Percentiles rank a stretch among this genome's conserved stretches.
These are phyloP conservation scores for Tortricodes alternella DNA, from an alignment of 2,888 invertebrate species.

Conservation along the genomic window DNA sequence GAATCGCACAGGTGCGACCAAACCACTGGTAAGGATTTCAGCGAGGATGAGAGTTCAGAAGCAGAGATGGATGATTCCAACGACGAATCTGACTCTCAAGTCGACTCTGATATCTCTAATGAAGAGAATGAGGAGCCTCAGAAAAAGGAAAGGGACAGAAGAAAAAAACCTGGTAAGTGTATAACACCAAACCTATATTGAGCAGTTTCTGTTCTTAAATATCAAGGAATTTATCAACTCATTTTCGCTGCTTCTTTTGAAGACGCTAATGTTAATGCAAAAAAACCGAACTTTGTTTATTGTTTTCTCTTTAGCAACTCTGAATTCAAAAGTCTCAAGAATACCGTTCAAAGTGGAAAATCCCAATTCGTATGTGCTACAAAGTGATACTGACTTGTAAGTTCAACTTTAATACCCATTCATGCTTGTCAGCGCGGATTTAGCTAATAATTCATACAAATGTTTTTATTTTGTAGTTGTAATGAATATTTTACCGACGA, in stretches of 20 bases:
- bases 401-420: conserved; percentile 37
- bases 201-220: no score
- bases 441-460: background rate
- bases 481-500: conserved; percentile 48
- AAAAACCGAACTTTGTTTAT: no score
- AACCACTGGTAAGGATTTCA: conserved; percentile 30
- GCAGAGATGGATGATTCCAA: conserved; percentile 42
- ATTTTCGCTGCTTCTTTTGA: no score
- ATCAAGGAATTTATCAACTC: no score
- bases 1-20: conserved; percentile 37
- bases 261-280: no score
- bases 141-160: conserved; percentile 34
- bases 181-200: no score
- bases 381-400: conserved; percentile 58
- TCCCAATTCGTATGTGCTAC: conserved; percentile 44
- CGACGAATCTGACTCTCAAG: conserved; percentile 38
- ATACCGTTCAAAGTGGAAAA: conserved; percentile 52
- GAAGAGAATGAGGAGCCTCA: conserved; percentile 43
- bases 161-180: conserved; percentile 39
- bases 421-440: conserved; percentile 31
- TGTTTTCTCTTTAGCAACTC: conserved; percentile 37
- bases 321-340: conserved; percentile 40
- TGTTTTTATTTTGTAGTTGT: conserved; percentile 51
- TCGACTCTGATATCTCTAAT: conserved; percentile 53
- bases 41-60: conserved; percentile 52